Evolutionary conservation across 2,888 invertebrate species (phyloP), one percentile per base, ranked within the genome.

Genomic region (Eilema depressum): DNA sequence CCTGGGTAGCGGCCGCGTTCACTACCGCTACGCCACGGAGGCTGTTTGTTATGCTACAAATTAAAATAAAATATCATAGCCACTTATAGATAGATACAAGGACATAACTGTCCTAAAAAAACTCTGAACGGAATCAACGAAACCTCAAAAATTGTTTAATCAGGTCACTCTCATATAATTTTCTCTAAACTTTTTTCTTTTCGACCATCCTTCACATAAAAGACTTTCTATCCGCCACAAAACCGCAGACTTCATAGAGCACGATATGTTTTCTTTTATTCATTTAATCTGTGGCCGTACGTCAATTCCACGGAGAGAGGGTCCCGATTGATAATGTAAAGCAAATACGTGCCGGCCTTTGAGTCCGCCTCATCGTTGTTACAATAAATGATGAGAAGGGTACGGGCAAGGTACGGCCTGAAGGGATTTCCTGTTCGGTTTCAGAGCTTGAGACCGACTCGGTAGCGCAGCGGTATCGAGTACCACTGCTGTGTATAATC

Each of bases 281-380:
- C 68, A 80, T 80, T 73, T 70, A 71, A 69, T 73, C 66, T 64
- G 41, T 64, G 53, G 53, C 57, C 17, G 63, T 17, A 59, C 62
- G 63, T 70, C 59, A 65, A 65, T 73, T 37, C 59, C 72, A 71
- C 60, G 66, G 47, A 72, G 30, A 25, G 47, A 68, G 66, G 77
- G 68, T 69, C 62, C 71, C 64, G 26, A 65, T 78, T 79, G 79
- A 74, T 81, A 81, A 83, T 79, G 79, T 78, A 74, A 82, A 81
- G 77, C 78, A 83, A 79, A 83, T 78, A 81, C 63, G 12, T 14
- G 11, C 33, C 67, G 69, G 41, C 26, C 68, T 28, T 26, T n/a
- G 41, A 57, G 59, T 64, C 20, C 14, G 23, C 33, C 33, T 23
- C 53, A 28, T 17, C 7, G 41, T 64, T 28, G 53, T 60, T 64